Evolutionary conservation across 2,888 invertebrate genomes (phyloP).

Genomic region (Rhaphigaster nebulosa): DNA sequence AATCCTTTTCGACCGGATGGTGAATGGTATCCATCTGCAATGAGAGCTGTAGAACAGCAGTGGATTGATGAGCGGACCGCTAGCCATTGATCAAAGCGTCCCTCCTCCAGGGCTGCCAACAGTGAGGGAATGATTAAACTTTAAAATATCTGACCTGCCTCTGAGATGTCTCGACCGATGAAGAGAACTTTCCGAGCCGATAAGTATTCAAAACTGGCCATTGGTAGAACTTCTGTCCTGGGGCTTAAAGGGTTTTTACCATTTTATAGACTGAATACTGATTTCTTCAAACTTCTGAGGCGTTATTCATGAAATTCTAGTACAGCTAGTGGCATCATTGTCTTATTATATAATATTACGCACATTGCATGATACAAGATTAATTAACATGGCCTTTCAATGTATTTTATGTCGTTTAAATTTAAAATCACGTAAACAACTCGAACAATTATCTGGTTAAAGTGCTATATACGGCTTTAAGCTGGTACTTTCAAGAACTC

Average conservation of each 20-base stretch:
- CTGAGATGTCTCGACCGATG: background rate
- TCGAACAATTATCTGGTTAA: no score
- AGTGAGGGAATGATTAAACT: background rate
- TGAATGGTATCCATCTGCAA: background rate
- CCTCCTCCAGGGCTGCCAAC: background rate
- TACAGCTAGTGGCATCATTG: no score
- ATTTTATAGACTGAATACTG: conserved; percentile 17
- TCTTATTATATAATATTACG: background rate
- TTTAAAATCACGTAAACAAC: no score
- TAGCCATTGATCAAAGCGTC: background rate
- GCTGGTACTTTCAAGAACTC: no score
- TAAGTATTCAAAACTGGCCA: conserved; percentile 5
- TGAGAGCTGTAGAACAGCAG: background rate
- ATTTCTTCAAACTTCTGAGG: background rate
- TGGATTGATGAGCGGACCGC: background rate
- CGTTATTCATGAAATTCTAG: background rate
- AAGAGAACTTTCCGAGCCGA: background rate
- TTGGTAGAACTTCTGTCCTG: background rate
- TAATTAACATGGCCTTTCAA: no score
- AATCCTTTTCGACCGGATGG: background rate
- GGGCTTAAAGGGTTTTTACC: background rate
- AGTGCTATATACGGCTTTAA: no score
- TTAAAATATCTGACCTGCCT: conserved; percentile 11
- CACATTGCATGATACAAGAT: background rate
- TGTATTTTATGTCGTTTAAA: no score